phyloP scores from a whole-genome alignment of 2,113 vertebrate genomes.

The Otis tarda region DNA sequence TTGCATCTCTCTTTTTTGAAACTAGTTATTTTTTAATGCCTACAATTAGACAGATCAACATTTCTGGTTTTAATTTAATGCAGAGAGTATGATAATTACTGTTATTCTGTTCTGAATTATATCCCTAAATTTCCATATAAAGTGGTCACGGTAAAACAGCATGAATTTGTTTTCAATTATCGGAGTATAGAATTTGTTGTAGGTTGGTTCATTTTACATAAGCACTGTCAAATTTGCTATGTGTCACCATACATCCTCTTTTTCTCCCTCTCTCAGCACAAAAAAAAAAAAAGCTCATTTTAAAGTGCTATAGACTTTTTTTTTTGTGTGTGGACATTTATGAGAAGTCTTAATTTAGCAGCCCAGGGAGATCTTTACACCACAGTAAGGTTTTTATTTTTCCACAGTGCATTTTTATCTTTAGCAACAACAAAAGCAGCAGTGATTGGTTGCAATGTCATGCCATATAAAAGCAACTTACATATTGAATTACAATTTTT shows the following conservation, averaged over 20 bases:
- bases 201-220: slow-evolving; percentile 58
- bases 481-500: neutral
- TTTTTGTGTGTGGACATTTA: neutral
- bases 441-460: neutral
- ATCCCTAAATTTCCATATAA: slow-evolving; percentile 63
- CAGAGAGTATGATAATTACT: slow-evolving; percentile 53
- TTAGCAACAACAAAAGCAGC: neutral
- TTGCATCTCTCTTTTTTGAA: slow-evolving; percentile 29
- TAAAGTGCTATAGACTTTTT: neutral
- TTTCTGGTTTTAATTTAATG: slow-evolving; percentile 65
- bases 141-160: slow-evolving; percentile 63
- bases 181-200: slow-evolving; percentile 42
- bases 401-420: neutral
- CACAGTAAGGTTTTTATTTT: neutral
- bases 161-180: slow-evolving; percentile 69
- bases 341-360: slow-evolving; percentile 29
- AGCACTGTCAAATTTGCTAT: slow-evolving; percentile 60
- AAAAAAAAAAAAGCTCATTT: neutral
- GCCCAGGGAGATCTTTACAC: neutral
- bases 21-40: slow-evolving; percentile 45
- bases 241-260: slow-evolving; percentile 17
- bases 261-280: neutral
- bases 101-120: slow-evolving; percentile 63
- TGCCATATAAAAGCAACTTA: neutral
- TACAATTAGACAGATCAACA: slow-evolving; percentile 60